Evolutionary conservation across 2,113 vertebrate species (phyloP).

Genomic region (Candoia aspera): DNA sequence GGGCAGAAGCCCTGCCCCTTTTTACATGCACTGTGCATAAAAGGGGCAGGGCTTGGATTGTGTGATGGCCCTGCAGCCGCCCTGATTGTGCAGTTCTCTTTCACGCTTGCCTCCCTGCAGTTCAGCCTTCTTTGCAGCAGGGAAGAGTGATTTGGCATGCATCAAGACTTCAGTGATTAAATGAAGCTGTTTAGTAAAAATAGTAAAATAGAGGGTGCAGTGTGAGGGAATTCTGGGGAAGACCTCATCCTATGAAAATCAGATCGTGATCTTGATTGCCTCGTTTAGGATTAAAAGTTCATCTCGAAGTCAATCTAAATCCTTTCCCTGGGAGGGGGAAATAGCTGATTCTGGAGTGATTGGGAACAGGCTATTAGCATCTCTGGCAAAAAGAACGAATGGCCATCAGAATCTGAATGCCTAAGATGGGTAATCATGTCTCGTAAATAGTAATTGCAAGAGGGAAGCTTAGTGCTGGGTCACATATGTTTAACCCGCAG

Average conservation of each 20-base stretch:
- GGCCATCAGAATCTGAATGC: not conserved
- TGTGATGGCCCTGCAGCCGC: no score
- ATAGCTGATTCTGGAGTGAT: not conserved
- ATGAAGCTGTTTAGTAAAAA: no score
- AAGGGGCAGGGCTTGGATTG: no score
- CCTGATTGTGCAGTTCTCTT: no score
- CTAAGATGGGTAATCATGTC: not conserved
- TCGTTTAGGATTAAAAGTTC: not conserved
- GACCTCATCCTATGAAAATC: not conserved
- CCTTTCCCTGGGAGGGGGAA: not conserved
- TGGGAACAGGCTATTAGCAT: not conserved
- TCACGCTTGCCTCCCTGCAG: no score
- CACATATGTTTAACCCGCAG: not conserved
- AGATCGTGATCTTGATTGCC: not conserved
- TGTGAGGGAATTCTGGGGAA: not conserved
- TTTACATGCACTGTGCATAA: no score
- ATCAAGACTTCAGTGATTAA: no score
- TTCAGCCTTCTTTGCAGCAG: no score
- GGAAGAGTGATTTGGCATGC: no score
- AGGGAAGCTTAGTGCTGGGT: not conserved
- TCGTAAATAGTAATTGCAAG: not conserved
- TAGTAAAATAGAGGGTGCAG: no score
- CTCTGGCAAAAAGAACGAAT: not conserved
- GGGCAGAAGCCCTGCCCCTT: no score
- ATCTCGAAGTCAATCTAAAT: not conserved